Percentiles rank a stretch among this genome's conserved stretches.
phyloP scores from a whole-genome alignment of 2,888 invertebrate species.

The Eulithis prunata region DNA sequence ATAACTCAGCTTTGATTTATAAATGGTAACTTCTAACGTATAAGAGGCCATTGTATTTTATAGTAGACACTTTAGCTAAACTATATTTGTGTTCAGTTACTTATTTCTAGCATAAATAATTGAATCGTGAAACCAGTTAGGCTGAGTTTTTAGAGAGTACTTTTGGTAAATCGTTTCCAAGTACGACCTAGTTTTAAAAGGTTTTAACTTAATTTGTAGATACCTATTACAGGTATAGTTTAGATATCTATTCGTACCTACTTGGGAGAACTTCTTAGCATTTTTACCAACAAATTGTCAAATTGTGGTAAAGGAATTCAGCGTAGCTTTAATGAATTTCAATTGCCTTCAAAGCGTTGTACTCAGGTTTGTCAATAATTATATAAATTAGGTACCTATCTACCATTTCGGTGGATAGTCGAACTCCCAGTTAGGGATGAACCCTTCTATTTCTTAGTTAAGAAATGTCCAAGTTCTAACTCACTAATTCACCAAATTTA shows the following conservation, averaged over 20 bases:
- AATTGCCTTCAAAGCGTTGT: constrained; percentile 10
- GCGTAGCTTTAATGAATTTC: constrained; percentile 10
- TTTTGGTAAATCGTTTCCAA: constrained; percentile 1
- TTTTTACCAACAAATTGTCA: not conserved
- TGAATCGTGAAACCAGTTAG: constrained; percentile 2
- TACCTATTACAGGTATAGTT: not conserved
- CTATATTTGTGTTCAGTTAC: no score
- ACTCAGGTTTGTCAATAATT: not conserved
- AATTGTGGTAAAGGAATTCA: constrained; percentile 3
- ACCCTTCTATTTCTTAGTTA: constrained; percentile 44
- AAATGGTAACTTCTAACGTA: not conserved
- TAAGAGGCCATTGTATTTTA: not conserved
- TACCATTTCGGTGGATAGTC: constrained; percentile 36
- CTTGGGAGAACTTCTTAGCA: not conserved
- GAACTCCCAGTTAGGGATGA: constrained; percentile 32
- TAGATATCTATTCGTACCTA: not conserved
- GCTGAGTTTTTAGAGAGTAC: not conserved
- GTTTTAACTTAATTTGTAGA: constrained; percentile 1
- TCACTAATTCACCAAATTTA: constrained; percentile 48
- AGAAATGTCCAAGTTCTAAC: constrained; percentile 43
- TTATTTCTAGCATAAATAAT: not conserved
- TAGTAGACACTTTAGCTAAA: no score
- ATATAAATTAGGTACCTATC: not conserved
- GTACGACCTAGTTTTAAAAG: not conserved
- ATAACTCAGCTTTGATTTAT: constrained; percentile 5